Conservation (phyloP, 2,888 invertebrate genomes). For the Sclerodermus sp. region DNA sequence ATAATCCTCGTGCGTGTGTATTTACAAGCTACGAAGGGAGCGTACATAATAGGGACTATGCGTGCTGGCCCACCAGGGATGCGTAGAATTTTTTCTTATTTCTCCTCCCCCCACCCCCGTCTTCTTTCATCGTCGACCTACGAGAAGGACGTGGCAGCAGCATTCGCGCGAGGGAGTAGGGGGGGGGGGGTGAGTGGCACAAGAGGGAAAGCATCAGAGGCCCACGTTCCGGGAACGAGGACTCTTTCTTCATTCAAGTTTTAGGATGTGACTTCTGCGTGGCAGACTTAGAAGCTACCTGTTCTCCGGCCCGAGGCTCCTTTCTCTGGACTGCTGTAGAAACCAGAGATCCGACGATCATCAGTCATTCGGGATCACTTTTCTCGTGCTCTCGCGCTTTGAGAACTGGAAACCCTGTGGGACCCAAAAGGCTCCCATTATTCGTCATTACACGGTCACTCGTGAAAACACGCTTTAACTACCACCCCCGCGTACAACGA, state of each 20-base stretch:
- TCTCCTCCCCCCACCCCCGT: constrained; percentile 12
- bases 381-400: constrained; percentile 27
- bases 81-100: constrained; percentile 12
- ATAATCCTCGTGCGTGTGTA: constrained; percentile 34
- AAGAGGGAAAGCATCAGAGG: constrained; percentile 14
- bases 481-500: constrained; percentile 12
- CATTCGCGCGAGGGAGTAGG: neutral
- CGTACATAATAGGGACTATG: constrained; percentile 15
- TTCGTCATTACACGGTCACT: constrained; percentile 55
- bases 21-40: constrained; percentile 30
- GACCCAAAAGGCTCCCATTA: constrained; percentile 36
- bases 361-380: constrained; percentile 48
- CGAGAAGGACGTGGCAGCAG: neutral
- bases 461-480: constrained; percentile 45
- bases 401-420: neutral
- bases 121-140: constrained; percentile 9
- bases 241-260: constrained; percentile 32
- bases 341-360: constrained; percentile 30
- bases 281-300: constrained; percentile 37
- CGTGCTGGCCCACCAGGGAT: constrained; percentile 3
- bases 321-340: constrained; percentile 18
- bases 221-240: constrained; percentile 28
- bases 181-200: constrained; percentile 1
- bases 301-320: constrained; percentile 28
- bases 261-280: constrained; percentile 21